Evolutionary conservation across 2,797 vertebrate species (phyloP), one percentile per base, ranked within the genome.

Genomic region (Semaprochilodus insignis): DNA sequence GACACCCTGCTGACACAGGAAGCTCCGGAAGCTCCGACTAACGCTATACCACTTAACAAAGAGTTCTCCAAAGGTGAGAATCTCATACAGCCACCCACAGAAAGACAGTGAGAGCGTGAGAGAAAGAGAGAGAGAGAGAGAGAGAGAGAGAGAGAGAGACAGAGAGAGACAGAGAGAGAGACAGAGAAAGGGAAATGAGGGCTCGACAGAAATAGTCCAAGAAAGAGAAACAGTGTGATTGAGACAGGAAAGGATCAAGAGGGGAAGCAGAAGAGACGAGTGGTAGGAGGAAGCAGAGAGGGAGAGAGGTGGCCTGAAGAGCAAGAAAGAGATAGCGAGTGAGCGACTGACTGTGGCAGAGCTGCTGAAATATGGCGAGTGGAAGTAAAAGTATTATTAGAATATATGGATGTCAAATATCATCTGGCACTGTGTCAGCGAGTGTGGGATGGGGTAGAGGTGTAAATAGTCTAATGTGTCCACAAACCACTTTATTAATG

Each of bases 181-280:
- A 73, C 25, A 70, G 71, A 27, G 65, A 54, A 34, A 63, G 66
- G 34, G 75, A 77, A 66, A 66, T 19, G 34, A 21, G n/a, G 65
- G 65, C 6, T 66, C 2, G 65, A 67, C 34, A 66, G 65, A 67
- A 66, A 66, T 66, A 66, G 65, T 66, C 65, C 15, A 81, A 84
- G 85, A 78, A 54, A 62, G 78, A 84, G 44, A 75, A 85, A 83
- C 84, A 79, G 84, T 77, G 85, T 89, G 84, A 78, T 36, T 31
- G 52, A 71, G 73, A 77, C 60, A 57, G 66, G 48, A 48, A 63
- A 36, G 48, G 60, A 77, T 60, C 16, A 7, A 60, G 66, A 75
- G 4, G 23, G 48, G 25, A 54, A 90, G 65, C 25, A 74, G 27
- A 36, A 52, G 63, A 70, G 67, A 70, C 13, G 21, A 48, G 36